Conservation (phyloP, 2,797 vertebrate species). For the Phylloscopus collybita region DNA sequence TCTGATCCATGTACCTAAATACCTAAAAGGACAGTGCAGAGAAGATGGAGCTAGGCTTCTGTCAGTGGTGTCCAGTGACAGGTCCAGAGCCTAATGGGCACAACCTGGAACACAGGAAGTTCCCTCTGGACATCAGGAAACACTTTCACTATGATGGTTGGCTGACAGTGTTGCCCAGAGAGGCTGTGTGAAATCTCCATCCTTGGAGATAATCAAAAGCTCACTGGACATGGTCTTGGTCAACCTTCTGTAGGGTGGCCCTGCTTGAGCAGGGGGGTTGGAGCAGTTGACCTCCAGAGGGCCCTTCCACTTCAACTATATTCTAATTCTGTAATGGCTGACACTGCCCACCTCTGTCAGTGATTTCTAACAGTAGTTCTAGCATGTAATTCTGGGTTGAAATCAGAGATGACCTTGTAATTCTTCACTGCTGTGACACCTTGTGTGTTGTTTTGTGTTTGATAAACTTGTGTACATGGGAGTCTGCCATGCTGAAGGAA, state of each 20-base stretch:
- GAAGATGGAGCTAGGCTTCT: neutral
- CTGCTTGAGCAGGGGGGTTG: neutral
- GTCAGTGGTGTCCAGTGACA: neutral
- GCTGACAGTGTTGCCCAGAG: neutral
- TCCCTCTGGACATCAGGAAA: neutral
- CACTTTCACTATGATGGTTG: neutral
- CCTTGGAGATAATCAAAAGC: neutral
- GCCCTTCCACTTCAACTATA: neutral
- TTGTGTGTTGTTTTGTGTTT: neutral
- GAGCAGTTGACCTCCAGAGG: neutral
- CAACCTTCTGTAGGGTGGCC: neutral
- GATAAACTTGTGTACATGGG: neutral
- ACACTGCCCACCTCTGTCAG: neutral
- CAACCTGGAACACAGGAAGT: neutral
- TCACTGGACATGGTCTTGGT: neutral
- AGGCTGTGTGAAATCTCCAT: neutral
- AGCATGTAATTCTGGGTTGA: neutral
- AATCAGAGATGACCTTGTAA: neutral
- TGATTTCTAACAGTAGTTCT: neutral
- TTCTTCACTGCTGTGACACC: neutral
- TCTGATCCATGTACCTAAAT: neutral
- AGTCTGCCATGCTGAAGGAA: neutral
- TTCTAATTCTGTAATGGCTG: neutral
- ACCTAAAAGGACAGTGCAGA: neutral
- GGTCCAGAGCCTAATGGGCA: neutral